phyloP scores from a whole-genome alignment of 1,140 invertebrate genomes.

The Anastrepha ludens region DNA sequence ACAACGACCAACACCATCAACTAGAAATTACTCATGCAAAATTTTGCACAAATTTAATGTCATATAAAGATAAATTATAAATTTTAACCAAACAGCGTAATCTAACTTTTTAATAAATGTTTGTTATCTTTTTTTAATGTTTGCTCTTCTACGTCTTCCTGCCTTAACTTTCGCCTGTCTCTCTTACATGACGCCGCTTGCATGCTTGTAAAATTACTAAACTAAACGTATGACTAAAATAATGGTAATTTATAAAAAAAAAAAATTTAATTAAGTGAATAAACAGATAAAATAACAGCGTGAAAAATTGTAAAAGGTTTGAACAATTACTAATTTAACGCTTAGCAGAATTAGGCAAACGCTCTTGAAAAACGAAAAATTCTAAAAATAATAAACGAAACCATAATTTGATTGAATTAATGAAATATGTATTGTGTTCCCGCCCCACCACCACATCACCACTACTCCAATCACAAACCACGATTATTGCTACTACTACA shows the following conservation, averaged over 20 bases:
- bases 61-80: too few species aligned
- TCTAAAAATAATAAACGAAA: slow-evolving; percentile 20
- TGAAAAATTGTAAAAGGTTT: background rate
- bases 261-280: background rate
- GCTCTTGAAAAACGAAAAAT: slow-evolving; percentile 10
- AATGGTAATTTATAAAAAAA: slow-evolving; percentile 13
- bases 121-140: slow-evolving; percentile 25
- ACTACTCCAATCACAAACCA: background rate
- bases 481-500: background rate
- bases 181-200: slow-evolving; percentile 36
- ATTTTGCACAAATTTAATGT: too few species aligned
- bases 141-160: background rate
- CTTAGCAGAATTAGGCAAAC: slow-evolving; percentile 25
- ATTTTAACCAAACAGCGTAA: background rate
- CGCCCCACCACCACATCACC: background rate
- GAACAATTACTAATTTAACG: background rate
- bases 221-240: background rate
- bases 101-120: background rate
- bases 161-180: background rate
- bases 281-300: too few species aligned
- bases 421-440: slow-evolving; percentile 49
- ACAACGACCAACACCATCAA: background rate
- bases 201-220: background rate
- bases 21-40: too few species aligned
- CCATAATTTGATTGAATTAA: slow-evolving; percentile 26